Base-by-base conservation (phyloP, 2,113 vertebrate genomes). In the Toxotes jaculatrix region DNA sequence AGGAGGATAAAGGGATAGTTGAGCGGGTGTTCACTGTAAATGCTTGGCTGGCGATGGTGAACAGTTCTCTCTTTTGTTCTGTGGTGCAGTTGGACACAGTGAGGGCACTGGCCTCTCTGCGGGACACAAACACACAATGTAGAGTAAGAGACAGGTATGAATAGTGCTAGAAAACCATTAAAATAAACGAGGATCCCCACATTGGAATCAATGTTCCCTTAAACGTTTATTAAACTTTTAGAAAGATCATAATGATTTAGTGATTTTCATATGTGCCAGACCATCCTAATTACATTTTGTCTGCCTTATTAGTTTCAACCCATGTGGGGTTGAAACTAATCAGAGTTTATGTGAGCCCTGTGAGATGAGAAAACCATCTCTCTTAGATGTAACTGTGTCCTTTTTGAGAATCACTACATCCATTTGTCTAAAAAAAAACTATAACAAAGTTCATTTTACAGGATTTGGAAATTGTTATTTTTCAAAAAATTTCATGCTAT, bases 31-130 rank as follows among this genome's bases (percentile, higher is more conserved):
- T 0, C 21, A 4, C 21, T 4, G 4, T 3, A 83, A 96, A 97
- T 43, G 96, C 93, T 0, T 0, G 0, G 1, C 8, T 72, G 59
- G 96, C 93, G 40, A 94, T 95, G 40, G 0, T 0, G 14, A 97
- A 98, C 31, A 98, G 86, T 4, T 45, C 4, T 10, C 66, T 62
- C 85, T 96, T 95, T 0, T 95, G 93, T 9, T 2, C 8, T 5
- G 68, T 78, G 2, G 83, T 85, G 61, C 97, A 99, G 16, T 7
- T 75, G 3, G 91, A 89, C 67, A 94, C 23, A 9, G 88, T 21
- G 77, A 95, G 88, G 4, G 89, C 49, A 0, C 43, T 0, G 0
- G 80, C 90, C 0, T 47, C 3, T 38, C 97, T 98, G 92, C 73
- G 32, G 32, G 43, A 85, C 12, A 68, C 12, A 72, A n/a, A 78